phyloP scores from a whole-genome alignment of 2,113 vertebrate species.

The Mionectes macconnelli region DNA sequence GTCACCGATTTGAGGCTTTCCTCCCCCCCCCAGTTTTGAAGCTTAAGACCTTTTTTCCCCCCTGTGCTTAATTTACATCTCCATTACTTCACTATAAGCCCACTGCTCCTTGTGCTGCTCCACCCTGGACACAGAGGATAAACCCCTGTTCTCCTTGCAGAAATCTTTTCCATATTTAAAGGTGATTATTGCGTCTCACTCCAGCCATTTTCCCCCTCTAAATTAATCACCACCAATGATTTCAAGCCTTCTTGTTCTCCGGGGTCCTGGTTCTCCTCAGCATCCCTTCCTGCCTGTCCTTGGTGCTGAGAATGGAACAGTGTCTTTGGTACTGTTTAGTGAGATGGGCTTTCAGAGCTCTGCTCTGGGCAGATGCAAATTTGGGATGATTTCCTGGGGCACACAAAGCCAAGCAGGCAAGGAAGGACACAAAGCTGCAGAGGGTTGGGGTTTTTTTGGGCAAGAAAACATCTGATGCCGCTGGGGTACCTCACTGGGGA shows the following conservation, averaged over 20 bases:
- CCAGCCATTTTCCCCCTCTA: background rate
- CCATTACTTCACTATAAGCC: background rate
- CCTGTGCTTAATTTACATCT: background rate
- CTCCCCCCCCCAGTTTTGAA: no score
- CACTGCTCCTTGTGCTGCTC: background rate
- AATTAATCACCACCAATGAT: background rate
- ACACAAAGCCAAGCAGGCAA: background rate
- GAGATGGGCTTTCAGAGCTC: background rate
- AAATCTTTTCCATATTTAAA: background rate
- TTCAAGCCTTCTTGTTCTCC: background rate
- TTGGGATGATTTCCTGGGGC: background rate
- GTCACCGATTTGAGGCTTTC: background rate
- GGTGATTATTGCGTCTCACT: background rate
- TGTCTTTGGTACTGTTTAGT: background rate
- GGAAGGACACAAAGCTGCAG: background rate
- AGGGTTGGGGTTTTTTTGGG: background rate
- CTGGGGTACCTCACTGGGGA: background rate
- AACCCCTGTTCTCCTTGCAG: background rate
- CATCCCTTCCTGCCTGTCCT: background rate
- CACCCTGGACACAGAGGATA: background rate
- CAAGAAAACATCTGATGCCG: background rate
- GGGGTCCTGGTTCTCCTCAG: background rate
- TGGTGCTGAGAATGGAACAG: background rate
- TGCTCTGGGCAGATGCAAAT: background rate
- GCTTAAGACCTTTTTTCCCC: background rate